Conservation (phyloP, 2,888 invertebrate species). For the Drosophila picticornis region DNA sequence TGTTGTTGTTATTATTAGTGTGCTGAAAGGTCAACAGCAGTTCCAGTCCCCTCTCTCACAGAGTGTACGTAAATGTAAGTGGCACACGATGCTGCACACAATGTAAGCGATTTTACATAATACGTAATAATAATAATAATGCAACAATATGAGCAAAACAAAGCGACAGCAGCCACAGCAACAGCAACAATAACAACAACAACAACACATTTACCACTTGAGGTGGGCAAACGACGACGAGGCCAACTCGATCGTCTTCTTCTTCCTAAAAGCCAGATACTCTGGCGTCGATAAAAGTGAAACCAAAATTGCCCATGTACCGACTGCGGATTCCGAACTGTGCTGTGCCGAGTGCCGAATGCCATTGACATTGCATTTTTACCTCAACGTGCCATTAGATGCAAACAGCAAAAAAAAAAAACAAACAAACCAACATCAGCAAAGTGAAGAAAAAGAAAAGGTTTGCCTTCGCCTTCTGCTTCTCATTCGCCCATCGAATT, state of each 20-base stretch:
- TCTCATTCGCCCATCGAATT: constrained; percentile 33
- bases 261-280: constrained; percentile 62
- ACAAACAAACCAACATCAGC: constrained; percentile 38
- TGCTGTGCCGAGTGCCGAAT: constrained; percentile 46
- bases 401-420: constrained; percentile 58
- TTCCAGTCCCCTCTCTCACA: constrained; percentile 29
- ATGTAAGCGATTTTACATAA: constrained; percentile 76
- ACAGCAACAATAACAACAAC: constrained; percentile 31
- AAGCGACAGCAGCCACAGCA: constrained; percentile 42
- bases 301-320: constrained; percentile 75
- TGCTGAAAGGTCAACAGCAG: constrained; percentile 74
- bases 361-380: constrained; percentile 83
- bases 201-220: constrained; percentile 68
- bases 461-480: constrained; percentile 48
- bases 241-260: constrained; percentile 62
- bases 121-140: constrained; percentile 61
- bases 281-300: constrained; percentile 80
- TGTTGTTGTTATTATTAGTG: constrained; percentile 42
- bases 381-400: constrained; percentile 70
- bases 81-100: constrained; percentile 71
- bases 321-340: constrained; percentile 18
- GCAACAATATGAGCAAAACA: constrained; percentile 67
- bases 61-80: constrained; percentile 41
- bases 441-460: constrained; percentile 44
- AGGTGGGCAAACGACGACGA: constrained; percentile 56